Base-by-base conservation (phyloP, 92 coral and sea anemone species). In the Epizoanthus illoricatus region DNA sequence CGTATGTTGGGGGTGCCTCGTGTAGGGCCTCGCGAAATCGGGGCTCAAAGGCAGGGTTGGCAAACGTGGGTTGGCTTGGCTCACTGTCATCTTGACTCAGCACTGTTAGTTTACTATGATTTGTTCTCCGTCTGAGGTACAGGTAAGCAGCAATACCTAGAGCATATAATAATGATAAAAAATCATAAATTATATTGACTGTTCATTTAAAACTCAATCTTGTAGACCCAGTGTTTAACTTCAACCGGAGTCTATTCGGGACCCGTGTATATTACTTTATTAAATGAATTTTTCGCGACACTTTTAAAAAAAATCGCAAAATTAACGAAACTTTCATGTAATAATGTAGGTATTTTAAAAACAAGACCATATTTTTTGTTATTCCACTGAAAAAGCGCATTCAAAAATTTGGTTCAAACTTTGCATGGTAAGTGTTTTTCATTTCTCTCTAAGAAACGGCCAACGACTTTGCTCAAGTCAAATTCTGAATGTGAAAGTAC, bases 131-230 rank as follows among this genome's bases (percentile, higher is more conserved):
- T 41, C 52, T 69, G 21, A 13, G 43, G 43, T 39, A 69, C 5
- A 69, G 52, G 18, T 11, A 69, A n/a, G 19, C 74, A 36, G 74
- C 74, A 69, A 69, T 49, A 12, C 74, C 74, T 69, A 69, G 5
- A 69, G 8, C 15, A 11, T 11, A 28, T 15, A 41, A 69, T 8
- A 20, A n/a, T n/a, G n/a, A 17, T 3, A 21, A 28, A 28, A 28
- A 28, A 28, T 28, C n/a, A 23, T 21, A 66, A 66, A 6, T 19
- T 19, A 11, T 66, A 21, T 66, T 21, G 2, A n/a, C 3, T n/a
- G 71, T 1, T 66, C 23, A 21, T 66, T 66, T 6, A 19, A 9
- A 66, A 21, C 33, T 28, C 33, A 1, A 1, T 1, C 33, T 28
- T 28, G 33, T 28, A 28, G 33, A 28, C 33, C 33, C 39, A 3